A percentile compares a stretch with the other conserved stretches of the same genome.
phyloP scores from a whole-genome alignment of 2,888 invertebrate species.

The Altica lythri region DNA sequence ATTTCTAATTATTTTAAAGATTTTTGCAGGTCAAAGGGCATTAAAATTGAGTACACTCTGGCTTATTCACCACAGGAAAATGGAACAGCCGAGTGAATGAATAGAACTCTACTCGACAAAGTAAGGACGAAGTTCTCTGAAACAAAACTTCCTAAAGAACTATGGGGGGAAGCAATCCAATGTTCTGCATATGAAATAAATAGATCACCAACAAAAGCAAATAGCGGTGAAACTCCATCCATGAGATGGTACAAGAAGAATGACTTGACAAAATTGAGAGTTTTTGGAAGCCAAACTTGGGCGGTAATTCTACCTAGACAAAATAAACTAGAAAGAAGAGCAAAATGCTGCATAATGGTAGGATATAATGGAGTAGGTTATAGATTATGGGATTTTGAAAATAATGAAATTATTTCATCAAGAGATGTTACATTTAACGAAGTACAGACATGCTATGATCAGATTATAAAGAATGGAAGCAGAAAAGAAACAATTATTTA shows the following conservation, averaged over 20 bases:
- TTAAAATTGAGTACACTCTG: slow-evolving; percentile 32
- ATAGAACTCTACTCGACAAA: slow-evolving; percentile 38
- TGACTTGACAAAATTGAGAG: slow-evolving; percentile 34
- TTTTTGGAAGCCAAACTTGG: slow-evolving; percentile 40
- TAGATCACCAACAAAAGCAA: slow-evolving; percentile 33
- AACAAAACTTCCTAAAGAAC: slow-evolving; percentile 34
- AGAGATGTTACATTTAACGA: slow-evolving; percentile 40
- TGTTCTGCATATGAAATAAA: slow-evolving; percentile 41
- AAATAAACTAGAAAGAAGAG: slow-evolving; percentile 37
- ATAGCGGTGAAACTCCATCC: slow-evolving; percentile 30
- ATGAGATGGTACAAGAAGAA: slow-evolving; percentile 34
- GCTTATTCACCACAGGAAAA: slow-evolving; percentile 40
- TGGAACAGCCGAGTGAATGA: slow-evolving; percentile 38
- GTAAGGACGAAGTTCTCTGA: slow-evolving; percentile 36
- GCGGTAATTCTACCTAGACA: slow-evolving; percentile 32
- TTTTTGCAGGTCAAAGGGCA: slow-evolving; percentile 34
- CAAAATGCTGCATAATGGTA: slow-evolving; percentile 36
- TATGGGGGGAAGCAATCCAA: slow-evolving; percentile 40
- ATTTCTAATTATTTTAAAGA: slow-evolving; percentile 29
- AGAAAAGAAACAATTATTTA: slow-evolving; percentile 12
- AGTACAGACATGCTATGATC: slow-evolving; percentile 22
- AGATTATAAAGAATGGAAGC: slow-evolving; percentile 9
- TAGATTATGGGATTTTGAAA: slow-evolving; percentile 35
- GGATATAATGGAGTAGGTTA: slow-evolving; percentile 39
- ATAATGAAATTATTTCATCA: slow-evolving; percentile 32